Evolutionary conservation across 92 coral and sea anemone species (phyloP).

Genomic region (Galaxea fascicularis): DNA sequence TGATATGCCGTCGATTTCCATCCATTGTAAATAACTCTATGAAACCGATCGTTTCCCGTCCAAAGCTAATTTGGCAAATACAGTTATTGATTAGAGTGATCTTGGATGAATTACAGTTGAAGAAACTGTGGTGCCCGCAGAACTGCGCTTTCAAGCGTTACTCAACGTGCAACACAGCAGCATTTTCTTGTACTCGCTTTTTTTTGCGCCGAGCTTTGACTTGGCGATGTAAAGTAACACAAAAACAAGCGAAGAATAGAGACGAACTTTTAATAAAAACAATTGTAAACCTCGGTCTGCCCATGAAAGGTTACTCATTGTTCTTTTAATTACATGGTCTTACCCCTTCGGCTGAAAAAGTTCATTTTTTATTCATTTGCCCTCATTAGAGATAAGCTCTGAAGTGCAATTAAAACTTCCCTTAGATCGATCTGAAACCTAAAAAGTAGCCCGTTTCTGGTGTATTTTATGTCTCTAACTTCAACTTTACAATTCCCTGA

Average conservation of each 20-base stretch:
- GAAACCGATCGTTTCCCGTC: not conserved
- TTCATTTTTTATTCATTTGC: not conserved
- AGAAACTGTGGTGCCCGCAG: too few relatives aligned
- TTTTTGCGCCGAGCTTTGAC: not conserved
- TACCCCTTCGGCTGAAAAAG: not conserved
- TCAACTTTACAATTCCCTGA: not conserved
- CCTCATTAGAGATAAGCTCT: not conserved
- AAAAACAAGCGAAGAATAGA: conserved; percentile 1
- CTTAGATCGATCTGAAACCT: not conserved
- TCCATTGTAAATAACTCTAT: conserved; percentile 2
- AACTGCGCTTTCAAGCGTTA: too few relatives aligned
- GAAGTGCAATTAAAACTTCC: not conserved
- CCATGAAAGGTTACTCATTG: conserved; percentile 23
- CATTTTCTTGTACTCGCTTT: not conserved
- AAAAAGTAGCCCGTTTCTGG: not conserved
- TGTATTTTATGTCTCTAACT: not conserved
- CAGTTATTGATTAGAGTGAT: not conserved
- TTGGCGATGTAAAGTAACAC: not conserved
- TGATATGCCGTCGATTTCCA: not conserved
- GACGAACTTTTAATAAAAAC: not conserved
- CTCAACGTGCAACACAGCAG: not conserved
- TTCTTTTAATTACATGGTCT: conserved; percentile 16
- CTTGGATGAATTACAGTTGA: not conserved
- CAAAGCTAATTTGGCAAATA: not conserved
- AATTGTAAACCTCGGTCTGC: conserved; percentile 8